Evolutionary conservation across 2,888 invertebrate genomes (phyloP), one percentile per base, ranked within the genome.

Genomic region (Metopia argyrocephala): DNA sequence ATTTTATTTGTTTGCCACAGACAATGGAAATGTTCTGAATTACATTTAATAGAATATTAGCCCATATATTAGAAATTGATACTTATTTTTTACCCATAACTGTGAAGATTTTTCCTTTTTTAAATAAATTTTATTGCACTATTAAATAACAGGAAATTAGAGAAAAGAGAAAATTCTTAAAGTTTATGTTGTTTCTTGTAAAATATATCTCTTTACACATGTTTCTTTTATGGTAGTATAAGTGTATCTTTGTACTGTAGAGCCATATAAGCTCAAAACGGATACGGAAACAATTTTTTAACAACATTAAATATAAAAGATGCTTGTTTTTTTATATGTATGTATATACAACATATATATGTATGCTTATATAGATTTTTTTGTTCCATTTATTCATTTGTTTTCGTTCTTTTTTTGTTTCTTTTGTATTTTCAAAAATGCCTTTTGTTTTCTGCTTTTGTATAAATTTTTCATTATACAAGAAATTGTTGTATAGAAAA

Each of bases 201-300:
- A 59, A 23, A 45, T 45, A 61, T 68, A 52, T 23, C n/a, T n/a
- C 61, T 62, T 27, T 66, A 66, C 66, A 62, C 54, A 56, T 76
- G 54, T 75, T 27, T 45, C 25, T 28, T 31, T 73, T 20, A 68
- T 50, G 12, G 46, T 38, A 18, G 62, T 45, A 25, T 21, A 38
- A 64, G 46, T 50, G n/a, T 62, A 70, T 82, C n/a, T 61, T 28
- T 75, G 5, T 50, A 46, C 31, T 31, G 31, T 78, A 57, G 61
- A 56, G 65, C 64, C 76, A 74, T 84, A 38, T 38, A 85, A 80
- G 78, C 76, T 68, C 64, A 75, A 62, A 74, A 69, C 83, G 84
- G 83, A 83, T 84, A 66, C 83, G 83, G 84, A 83, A 83, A 76
- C 82, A 83, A 82, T 83, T 83, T 82, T 75, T 81, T 74, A 76